Base-by-base conservation (phyloP, 2,888 invertebrate species). In the Callinectes sapidus region DNA sequence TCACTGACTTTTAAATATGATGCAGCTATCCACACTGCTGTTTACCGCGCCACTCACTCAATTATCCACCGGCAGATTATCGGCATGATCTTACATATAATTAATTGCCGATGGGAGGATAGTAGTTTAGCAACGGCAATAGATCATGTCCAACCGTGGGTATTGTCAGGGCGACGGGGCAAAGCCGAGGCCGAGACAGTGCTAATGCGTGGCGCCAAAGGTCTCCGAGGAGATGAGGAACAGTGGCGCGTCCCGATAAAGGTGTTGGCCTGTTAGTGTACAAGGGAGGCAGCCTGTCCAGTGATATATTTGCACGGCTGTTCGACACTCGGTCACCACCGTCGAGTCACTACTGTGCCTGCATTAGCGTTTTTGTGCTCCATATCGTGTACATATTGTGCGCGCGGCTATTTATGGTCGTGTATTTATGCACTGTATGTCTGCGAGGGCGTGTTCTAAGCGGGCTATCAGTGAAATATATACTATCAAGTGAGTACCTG, bases 81-180 rank as follows among this genome's bases (percentile, higher is more conserved):
- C 89, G 89, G n/a, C 18, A 90, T 42, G 61, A 90, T 90, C 28
- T n/a, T 35, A 90, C 89, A 90, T 90, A 90, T 90, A 71, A 71
- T 71, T 90, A 90, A 90, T 90, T 71, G 89, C 28, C 71, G 71
- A 71, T 71, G 89, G 55, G n/a, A 90, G 42, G 89, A 90, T 90
- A 39, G 71, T 48, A 90, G 77, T 66, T 66, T 90, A 90, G 71
- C 42, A n/a, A 35, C 55, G 23, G 89, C 89, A 90, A 71, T 71
- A 39, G n/a, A 71, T 90, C 89, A 71, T 71, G 89, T 77, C 42
- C 18, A 35, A 48, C 81, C 81, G 35, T 3, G 81, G 81, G 81
- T 81, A 81, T 81, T 61, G 89, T 61, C 61, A 71, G 71, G 61
- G 71, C 55, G 89, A 66, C n/a, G 61, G 89, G 18, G 35, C 35